Percentiles rank a stretch among this genome's conserved stretches.
Conservation (phyloP, 2,113 vertebrate species). For the Nesogale talazaci region DNA sequence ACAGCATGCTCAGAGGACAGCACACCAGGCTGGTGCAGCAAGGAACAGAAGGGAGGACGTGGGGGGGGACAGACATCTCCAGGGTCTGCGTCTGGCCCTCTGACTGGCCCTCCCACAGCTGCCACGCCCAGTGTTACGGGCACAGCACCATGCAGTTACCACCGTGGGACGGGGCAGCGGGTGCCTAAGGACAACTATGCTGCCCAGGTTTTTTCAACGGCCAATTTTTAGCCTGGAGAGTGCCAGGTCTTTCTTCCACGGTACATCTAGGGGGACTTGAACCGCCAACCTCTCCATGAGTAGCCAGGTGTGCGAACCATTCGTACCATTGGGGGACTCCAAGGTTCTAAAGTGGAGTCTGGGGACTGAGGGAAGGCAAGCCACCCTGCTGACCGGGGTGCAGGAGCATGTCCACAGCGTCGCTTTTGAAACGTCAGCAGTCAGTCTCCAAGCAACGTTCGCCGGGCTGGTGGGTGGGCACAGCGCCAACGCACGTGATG, state of each 20-base stretch:
- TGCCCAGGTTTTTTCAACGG: not conserved
- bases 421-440: not conserved
- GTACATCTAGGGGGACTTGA: not conserved
- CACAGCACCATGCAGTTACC: too few relatives aligned
- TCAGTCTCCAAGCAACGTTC: not conserved
- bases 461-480: not conserved
- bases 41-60: not conserved
- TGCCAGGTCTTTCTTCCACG: not conserved
- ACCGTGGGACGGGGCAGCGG: too few relatives aligned
- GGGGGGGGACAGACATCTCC: fast-evolving
- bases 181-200: not conserved
- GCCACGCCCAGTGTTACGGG: not conserved
- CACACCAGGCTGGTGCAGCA: fast-evolving
- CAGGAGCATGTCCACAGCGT: fast-evolving
- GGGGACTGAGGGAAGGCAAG: too few relatives aligned
- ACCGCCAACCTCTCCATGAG: not conserved
- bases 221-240: not conserved
- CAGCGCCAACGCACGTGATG: fast-evolving
- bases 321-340: not conserved
- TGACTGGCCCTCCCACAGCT: not conserved
- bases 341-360: fast-evolving
- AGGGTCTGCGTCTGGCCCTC: too few relatives aligned
- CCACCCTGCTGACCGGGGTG: not conserved
- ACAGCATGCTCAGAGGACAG: too few relatives aligned
- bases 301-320: too few relatives aligned